Percentiles rank a stretch among this genome's conserved stretches.
These are phyloP conservation scores for Selene dorsalis DNA, from an alignment of 2,797 vertebrate genomes.

Conservation along the genomic window DNA sequence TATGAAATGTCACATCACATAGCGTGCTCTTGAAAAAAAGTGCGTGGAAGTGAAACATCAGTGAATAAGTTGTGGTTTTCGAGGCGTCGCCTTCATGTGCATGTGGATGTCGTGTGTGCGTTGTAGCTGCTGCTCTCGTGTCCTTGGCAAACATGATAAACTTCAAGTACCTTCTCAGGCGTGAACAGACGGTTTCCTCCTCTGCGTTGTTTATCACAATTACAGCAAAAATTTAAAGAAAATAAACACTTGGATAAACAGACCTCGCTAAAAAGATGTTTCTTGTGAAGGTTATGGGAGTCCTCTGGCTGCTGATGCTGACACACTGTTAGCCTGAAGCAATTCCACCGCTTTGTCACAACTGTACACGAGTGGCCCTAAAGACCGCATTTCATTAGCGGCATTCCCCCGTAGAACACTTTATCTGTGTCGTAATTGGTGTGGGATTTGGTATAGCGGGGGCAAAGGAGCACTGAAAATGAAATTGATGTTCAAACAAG, in stretches of 20 bases:
- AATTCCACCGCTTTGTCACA: constrained; percentile 54
- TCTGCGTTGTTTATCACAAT: constrained; percentile 24
- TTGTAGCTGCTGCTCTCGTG: not conserved
- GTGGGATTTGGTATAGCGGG: constrained; percentile 70
- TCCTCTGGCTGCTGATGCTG: constrained; percentile 33
- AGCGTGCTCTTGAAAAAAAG: too few relatives aligned
- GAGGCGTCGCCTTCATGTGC: not conserved
- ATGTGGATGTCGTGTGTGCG: not conserved
- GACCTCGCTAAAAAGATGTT: not conserved
- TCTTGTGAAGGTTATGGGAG: constrained; percentile 13
- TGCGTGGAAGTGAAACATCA: too few relatives aligned
- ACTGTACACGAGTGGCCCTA: constrained; percentile 55
- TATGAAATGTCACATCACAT: not conserved
- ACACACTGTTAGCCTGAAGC: constrained; percentile 57
- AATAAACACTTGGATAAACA: not conserved
- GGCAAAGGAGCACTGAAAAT: constrained; percentile 72
- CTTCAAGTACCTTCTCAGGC: not conserved
- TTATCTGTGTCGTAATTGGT: constrained; percentile 76
- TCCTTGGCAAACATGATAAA: constrained; percentile 22
- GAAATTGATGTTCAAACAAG: constrained; percentile 79
- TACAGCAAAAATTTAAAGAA: not conserved
- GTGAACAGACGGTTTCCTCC: not conserved
- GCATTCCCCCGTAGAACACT: constrained; percentile 56
- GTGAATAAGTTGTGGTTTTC: too few relatives aligned
- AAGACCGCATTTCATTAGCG: constrained; percentile 76